phyloP scores from a whole-genome alignment of 1,140 invertebrate genomes.

The Diabrotica virgifera region DNA sequence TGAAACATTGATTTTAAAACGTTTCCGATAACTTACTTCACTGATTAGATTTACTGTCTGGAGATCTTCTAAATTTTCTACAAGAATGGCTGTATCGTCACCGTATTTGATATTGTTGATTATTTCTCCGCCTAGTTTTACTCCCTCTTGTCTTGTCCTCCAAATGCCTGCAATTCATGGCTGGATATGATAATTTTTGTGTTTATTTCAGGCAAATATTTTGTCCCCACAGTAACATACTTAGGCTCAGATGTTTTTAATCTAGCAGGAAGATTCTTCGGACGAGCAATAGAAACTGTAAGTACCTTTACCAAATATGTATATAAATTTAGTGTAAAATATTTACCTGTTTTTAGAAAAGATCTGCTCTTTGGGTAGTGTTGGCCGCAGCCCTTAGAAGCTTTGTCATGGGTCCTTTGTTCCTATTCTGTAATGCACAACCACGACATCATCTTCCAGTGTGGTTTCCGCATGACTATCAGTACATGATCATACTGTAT shows the following conservation, averaged over 20 bases:
- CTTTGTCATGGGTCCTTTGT: not conserved
- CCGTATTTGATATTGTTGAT: too few species aligned
- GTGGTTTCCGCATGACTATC: not conserved
- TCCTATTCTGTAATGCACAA: slow-evolving; percentile 1
- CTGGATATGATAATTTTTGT: too few species aligned
- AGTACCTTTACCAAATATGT: not conserved
- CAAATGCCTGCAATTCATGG: too few species aligned
- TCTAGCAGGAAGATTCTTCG: slow-evolving; percentile 5
- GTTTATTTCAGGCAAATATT: slow-evolving; percentile 8
- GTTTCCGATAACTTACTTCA: too few species aligned
- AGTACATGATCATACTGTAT: not conserved
- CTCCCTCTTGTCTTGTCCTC: too few species aligned
- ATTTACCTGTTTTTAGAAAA: not conserved
- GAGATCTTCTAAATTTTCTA: too few species aligned
- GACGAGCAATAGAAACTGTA: not conserved
- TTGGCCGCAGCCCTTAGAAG: not conserved
- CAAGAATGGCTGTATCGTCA: too few species aligned
- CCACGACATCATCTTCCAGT: not conserved
- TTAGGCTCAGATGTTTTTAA: not conserved
- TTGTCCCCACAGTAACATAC: slow-evolving; percentile 7
- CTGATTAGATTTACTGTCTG: too few species aligned
- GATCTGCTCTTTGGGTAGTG: not conserved
- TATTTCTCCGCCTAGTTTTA: too few species aligned
- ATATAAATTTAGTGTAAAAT: too few species aligned
- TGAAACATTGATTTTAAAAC: too few species aligned